A percentile compares a stretch with the other conserved stretches of the same genome.
Conservation (phyloP, 2,113 vertebrate genomes). For the Henicopernis longicauda region DNA sequence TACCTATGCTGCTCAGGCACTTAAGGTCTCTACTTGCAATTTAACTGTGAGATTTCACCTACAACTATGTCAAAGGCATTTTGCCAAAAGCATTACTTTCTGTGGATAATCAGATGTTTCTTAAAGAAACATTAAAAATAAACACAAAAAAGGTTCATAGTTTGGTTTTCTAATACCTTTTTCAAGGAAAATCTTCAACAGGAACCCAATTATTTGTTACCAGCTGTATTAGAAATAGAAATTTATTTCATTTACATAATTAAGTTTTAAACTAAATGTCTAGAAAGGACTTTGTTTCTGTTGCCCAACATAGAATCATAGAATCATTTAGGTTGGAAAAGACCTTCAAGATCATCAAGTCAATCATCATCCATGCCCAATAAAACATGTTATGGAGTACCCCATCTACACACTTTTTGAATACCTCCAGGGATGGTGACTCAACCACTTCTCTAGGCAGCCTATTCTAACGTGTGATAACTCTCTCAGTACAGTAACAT, state of each 20-base stretch:
- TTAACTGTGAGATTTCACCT: neutral
- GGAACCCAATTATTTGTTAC: neutral
- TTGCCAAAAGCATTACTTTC: neutral
- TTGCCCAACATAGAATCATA: neutral
- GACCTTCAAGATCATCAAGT: too few species aligned
- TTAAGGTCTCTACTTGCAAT: neutral
- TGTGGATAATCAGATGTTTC: neutral
- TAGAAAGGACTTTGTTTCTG: neutral
- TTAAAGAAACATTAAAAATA: neutral
- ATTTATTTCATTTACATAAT: neutral
- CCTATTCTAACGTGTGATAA: too few species aligned
- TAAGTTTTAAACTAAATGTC: neutral
- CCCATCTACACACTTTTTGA: too few species aligned
- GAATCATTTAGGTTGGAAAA: too few species aligned
- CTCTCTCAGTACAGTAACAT: neutral
- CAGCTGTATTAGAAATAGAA: neutral
- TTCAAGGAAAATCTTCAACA: neutral
- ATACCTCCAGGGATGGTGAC: too few species aligned
- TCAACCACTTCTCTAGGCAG: too few species aligned
- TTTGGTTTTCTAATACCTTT: neutral
- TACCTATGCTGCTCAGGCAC: neutral
- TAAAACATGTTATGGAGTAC: too few species aligned
- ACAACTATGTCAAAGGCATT: rapidly evolving
- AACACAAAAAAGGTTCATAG: rapidly evolving
- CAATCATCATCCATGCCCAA: too few species aligned